Evolutionary conservation across 2,113 vertebrate genomes (phyloP).

Genomic region (Chloropsis cyanopogon): DNA sequence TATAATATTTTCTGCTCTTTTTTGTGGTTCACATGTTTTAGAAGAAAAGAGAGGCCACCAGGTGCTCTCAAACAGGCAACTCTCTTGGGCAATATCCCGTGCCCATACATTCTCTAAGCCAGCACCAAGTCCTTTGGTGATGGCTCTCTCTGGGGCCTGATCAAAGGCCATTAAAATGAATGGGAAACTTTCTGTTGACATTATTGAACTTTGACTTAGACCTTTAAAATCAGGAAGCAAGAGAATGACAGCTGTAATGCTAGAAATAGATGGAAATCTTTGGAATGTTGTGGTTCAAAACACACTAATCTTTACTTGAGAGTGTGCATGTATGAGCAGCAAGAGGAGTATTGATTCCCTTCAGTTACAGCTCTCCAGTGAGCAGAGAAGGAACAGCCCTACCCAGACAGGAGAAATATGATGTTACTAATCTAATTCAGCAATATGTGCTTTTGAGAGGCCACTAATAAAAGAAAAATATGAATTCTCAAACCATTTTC

Average conservation of each 20-base stretch:
- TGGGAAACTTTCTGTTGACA: background rate
- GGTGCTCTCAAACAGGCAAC: background rate
- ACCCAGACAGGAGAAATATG: background rate
- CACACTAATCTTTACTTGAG: background rate
- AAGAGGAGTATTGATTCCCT: background rate
- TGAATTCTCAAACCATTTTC: background rate
- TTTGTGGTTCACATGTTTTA: background rate
- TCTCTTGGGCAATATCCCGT: rapidly evolving
- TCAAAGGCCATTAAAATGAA: background rate
- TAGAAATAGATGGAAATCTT: background rate
- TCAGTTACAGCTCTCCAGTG: background rate
- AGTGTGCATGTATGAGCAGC: background rate
- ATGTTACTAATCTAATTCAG: background rate
- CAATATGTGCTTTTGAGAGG: background rate
- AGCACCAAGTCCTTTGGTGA: background rate
- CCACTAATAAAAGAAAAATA: background rate
- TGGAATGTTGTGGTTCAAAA: background rate
- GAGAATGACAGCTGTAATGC: background rate
- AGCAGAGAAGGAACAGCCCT: background rate
- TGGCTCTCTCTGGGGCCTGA: background rate
- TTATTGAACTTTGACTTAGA: background rate
- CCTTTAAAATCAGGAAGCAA: background rate
- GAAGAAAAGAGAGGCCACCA: background rate
- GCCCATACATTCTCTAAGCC: background rate
- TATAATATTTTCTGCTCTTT: background rate